These are phyloP conservation scores for Papilio polytes DNA, from an alignment of 1,140 invertebrate genomes.

Conservation along the genomic window DNA sequence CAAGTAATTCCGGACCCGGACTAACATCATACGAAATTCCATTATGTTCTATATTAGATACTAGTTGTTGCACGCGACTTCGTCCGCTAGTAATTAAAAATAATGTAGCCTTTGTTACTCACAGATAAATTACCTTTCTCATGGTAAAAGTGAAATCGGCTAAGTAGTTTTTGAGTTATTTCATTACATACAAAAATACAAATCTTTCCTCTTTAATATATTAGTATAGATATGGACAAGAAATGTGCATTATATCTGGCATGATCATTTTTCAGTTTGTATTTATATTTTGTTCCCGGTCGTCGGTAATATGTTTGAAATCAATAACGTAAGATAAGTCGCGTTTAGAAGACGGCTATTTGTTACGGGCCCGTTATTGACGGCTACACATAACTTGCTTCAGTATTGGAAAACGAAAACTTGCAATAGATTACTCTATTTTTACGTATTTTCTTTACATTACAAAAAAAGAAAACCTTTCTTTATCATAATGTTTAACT, in stretches of 20 bases:
- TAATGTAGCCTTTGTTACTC: too few relatives aligned
- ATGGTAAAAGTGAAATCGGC: too few relatives aligned
- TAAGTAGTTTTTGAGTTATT: too few relatives aligned
- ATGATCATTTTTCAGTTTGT: constrained; percentile 22
- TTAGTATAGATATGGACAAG: neutral
- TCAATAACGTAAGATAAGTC: constrained; percentile 36
- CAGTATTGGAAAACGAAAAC: constrained; percentile 13
- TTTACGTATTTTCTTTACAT: neutral
- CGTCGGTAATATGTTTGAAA: constrained; percentile 31
- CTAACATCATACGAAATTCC: too few relatives aligned
- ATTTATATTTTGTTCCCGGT: constrained; percentile 23
- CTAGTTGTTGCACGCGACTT: too few relatives aligned
- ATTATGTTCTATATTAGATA: too few relatives aligned
- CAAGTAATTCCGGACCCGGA: too few relatives aligned
- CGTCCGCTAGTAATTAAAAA: too few relatives aligned
- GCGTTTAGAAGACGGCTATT: constrained; percentile 36
- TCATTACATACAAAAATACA: too few relatives aligned
- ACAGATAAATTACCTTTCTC: too few relatives aligned
- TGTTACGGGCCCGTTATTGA: constrained; percentile 35
- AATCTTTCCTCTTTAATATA: too few relatives aligned
- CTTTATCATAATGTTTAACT: too few relatives aligned
- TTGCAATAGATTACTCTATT: neutral
- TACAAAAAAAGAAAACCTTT: neutral
- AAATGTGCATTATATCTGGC: neutral
- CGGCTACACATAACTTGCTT: constrained; percentile 24